Base-by-base conservation (phyloP, 2,888 invertebrate genomes). In the Alsophila aescularia region DNA sequence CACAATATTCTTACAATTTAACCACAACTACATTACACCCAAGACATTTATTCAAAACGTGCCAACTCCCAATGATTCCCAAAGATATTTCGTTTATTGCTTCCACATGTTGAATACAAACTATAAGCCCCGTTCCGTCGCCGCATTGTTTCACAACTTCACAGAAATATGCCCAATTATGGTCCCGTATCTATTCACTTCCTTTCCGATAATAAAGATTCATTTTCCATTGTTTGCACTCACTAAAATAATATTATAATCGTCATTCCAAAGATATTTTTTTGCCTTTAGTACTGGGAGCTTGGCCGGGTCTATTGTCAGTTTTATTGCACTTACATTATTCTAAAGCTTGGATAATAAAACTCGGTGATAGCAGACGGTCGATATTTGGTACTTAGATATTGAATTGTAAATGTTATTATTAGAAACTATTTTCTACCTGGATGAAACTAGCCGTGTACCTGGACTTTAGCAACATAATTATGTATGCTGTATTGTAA, bases 171-270 rank as follows among this genome's bases (percentile, higher is more conserved):
- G 62, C 58, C 73, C 79, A 81, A 85, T 87, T 83, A 79, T 71
- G 50, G 70, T 69, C 49, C 76, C 72, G 77, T 87, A 88, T 88
- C 87, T 88, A 81, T 88, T 82, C 81, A 87, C 82, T 88, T 90
- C 90, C 89, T 85, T 73, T 82, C 73, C 69, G 88, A 89, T 89
- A 85, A 73, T 86, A 87, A 88, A 85, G 77, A 82, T 75, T 81
- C 80, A 72, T 73, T 64, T 61, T 52, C 81, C 67, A 83, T 90
- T 90, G 89, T 90, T 84, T 85, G 83, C 69, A 70, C 68, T 70
- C 66, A 77, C 75, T 72, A 79, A 87, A 85, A 86, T 85, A 78
- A 83, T 84, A 86, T 87, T 85, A 81, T 88, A 85, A 88, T 88
- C 83, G 81, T 84, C 70, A 83, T 83, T 83, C 69, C 45, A 56